Percentiles rank a stretch among this genome's conserved stretches.
phyloP scores from a whole-genome alignment of 1,140 invertebrate genomes.

The Nomia melanderi region DNA sequence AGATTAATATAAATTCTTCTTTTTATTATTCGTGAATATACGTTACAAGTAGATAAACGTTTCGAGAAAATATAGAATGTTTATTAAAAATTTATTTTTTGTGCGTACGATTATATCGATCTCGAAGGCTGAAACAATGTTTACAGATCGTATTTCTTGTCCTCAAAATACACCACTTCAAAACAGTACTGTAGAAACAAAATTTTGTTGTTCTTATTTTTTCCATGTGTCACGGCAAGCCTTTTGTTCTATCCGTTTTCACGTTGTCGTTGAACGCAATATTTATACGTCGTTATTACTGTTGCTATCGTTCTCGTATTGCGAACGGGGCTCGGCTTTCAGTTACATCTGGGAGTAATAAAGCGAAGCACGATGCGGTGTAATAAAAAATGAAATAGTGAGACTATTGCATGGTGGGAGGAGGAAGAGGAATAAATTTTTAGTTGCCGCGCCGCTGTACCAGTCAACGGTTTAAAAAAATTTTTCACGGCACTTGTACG shows the following conservation, averaged over 20 bases:
- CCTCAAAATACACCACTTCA: too few relatives aligned
- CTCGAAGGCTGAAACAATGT: too few relatives aligned
- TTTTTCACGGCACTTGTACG: neutral
- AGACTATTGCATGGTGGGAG: neutral
- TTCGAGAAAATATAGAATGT: too few relatives aligned
- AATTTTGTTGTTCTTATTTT: neutral
- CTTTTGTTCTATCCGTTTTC: slow-evolving; percentile 26
- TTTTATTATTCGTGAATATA: too few relatives aligned
- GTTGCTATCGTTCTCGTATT: neutral
- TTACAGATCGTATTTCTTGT: too few relatives aligned
- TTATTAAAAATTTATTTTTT: too few relatives aligned
- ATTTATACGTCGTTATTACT: slow-evolving; percentile 44
- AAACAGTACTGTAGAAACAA: too few relatives aligned
- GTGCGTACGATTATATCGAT: too few relatives aligned
- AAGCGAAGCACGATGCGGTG: neutral
- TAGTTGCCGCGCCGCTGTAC: neutral
- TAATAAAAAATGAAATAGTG: slow-evolving; percentile 48
- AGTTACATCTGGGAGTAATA: slow-evolving; percentile 49
- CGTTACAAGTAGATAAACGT: too few relatives aligned
- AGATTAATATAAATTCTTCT: too few relatives aligned
- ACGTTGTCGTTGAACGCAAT: slow-evolving; percentile 17
- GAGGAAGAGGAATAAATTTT: slow-evolving; percentile 28
- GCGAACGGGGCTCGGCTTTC: slow-evolving; percentile 31
- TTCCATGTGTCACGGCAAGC: neutral
- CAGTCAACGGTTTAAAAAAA: neutral